Percentiles rank a stretch among this genome's conserved stretches.
phyloP scores from a whole-genome alignment of 2,113 vertebrate genomes.

The human region GRCh38 chr3:2948001-2948500 shows the following conservation, averaged over 20 bases:
- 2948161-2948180: conserved; percentile 75
- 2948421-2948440: not conserved
- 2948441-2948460: not conserved
- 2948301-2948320: not conserved
- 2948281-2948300: conserved; percentile 42
- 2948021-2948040: conserved; percentile 66
- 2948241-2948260: conserved; percentile 74
- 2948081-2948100: conserved; percentile 69
- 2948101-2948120: conserved; percentile 84
- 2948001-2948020: conserved; percentile 68
- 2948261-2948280: conserved; percentile 69
- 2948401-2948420: not conserved
- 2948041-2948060: conserved; percentile 77
- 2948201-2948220: conserved; percentile 64
- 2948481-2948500: not conserved
- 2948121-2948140: conserved; percentile 81
- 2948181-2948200: conserved; percentile 74
- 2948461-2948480: not conserved
- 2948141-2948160: conserved; percentile 56
- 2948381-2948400: not conserved
- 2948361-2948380: not conserved
- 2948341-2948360: not conserved
- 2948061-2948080: conserved; percentile 81
- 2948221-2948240: conserved; percentile 58
- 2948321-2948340: not conserved